Base-by-base conservation (phyloP, 2,113 vertebrate species). In the Bujurquina vittata region DNA sequence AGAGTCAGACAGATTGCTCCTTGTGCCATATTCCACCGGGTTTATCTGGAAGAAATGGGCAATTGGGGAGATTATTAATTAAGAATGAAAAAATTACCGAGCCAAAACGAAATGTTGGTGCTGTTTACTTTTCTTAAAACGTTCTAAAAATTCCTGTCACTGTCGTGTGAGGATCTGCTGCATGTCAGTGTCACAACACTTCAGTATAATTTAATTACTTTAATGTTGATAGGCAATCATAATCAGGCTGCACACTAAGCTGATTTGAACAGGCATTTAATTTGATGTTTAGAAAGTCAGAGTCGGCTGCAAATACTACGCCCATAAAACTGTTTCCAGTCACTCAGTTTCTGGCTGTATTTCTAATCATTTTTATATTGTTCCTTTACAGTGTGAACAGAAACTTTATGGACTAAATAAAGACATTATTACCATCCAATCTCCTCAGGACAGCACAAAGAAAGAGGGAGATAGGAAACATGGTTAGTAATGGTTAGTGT, bases 351-450 rank as follows among this genome's bases (percentile, higher is more conserved):
- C 35, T 65, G 35, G 40, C n/a, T 65, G 14, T 43, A 43, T 43
- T 23, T 23, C 46, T 17, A 17, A 49, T 17, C 12, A 5, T 49
- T 49, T 49, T 46, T 49, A 5, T 17, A 49, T 4, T 17, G 14
- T 49, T 49, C 35, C 22, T 67, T 67, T 67, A 46, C 8, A 26
- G 63, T 23, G 55, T 23, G 40, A 58, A 58, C 22, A 57, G 20
- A 23, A 23, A 43, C 31, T 14, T 52, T 7, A 75, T 22, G 26
- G 49, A 63, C 65, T 59, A 37, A 33, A 80, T 10, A 40, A 84
- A 85, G 83, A 72, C 35, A 85, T 78, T 67, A 94, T 98, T 99
- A 99, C 98, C 98, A 97, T 98, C 96, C 97, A 89, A 98, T 96
- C 98, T 99, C 96, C 93, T 93, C 72, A 83, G 81, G 96, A 88